Evolutionary conservation across 2,888 invertebrate genomes (phyloP).

Genomic region (Caenorhabditis zanzibari): DNA sequence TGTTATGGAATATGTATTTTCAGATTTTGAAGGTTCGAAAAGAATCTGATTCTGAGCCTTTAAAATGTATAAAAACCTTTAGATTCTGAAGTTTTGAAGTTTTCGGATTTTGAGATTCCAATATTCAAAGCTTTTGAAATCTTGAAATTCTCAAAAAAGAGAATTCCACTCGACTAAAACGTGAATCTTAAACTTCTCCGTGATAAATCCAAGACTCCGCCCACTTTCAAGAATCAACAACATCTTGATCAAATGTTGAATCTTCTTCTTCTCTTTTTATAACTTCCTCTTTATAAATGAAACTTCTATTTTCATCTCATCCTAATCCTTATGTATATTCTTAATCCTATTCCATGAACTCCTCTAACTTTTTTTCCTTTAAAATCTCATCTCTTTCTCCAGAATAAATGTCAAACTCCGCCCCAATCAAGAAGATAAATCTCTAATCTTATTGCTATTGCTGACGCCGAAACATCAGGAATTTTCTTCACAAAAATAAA

Average conservation of each 20-base stretch:
- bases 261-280: not conserved
- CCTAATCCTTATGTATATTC: not conserved
- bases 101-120: no score
- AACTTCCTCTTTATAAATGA: constrained; percentile 8
- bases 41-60: no score
- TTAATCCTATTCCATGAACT: constrained; percentile 10
- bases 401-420: constrained; percentile 19
- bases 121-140: no score
- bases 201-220: constrained; percentile 1
- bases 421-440: constrained; percentile 17
- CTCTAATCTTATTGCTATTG: constrained; percentile 15
- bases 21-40: no score
- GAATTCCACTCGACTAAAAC: not conserved
- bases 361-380: constrained; percentile 7
- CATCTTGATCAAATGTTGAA: constrained; percentile 3
- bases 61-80: no score
- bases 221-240: constrained; percentile 1
- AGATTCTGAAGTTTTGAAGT: no score
- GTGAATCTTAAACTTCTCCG: not conserved
- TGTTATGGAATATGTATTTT: no score
- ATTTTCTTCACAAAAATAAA: not conserved
- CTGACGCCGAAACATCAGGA: constrained; percentile 18
- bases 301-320: constrained; percentile 10
- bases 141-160: no score
- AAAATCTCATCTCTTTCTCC: constrained; percentile 20